A percentile compares a stretch with the other conserved stretches of the same genome.
These are phyloP conservation scores for Bombus cullumanus DNA, from an alignment of 1,140 invertebrate species.

Conservation along the genomic window DNA sequence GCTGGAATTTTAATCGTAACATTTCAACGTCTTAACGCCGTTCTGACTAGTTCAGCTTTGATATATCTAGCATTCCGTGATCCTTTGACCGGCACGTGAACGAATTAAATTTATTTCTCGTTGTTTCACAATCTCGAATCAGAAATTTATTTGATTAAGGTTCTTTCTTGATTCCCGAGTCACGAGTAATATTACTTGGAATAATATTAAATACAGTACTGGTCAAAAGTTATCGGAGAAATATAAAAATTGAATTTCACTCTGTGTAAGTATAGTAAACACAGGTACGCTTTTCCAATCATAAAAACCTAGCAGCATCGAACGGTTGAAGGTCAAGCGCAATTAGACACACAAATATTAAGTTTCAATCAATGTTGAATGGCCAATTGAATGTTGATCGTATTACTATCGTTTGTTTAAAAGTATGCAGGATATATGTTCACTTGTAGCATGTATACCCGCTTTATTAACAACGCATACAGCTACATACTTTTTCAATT, in stretches of 20 bases:
- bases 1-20: conserved; percentile 21
- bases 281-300: neutral
- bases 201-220: neutral
- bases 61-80: conserved; percentile 16
- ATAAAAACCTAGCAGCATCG: neutral
- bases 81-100: neutral
- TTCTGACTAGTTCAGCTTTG: neutral
- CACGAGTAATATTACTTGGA: neutral
- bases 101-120: neutral
- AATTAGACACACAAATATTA: neutral
- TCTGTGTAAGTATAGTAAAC: neutral
- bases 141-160: neutral
- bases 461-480: neutral
- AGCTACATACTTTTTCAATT: neutral
- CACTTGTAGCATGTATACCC: too few relatives aligned
- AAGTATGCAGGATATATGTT: neutral
- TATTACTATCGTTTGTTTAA: neutral
- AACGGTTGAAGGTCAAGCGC: neutral
- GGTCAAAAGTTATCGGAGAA: neutral
- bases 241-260: neutral
- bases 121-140: neutral
- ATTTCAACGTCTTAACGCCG: neutral
- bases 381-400: neutral
- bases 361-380: neutral
- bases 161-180: neutral